Conservation (phyloP, 2,888 invertebrate genomes). For the Alcis repandata region DNA sequence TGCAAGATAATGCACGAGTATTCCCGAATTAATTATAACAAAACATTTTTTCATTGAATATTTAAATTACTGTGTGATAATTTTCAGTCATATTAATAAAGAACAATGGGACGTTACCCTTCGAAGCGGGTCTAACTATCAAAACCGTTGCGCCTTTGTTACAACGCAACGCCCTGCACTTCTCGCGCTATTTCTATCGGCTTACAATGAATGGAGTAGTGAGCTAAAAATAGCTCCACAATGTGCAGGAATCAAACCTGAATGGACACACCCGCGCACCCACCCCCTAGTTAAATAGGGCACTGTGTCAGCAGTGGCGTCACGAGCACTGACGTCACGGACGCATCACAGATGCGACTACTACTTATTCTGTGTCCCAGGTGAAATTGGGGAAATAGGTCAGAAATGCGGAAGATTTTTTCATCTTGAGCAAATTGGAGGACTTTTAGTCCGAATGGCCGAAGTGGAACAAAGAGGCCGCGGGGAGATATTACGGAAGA, state of each 20-base stretch:
- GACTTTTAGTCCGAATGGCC: slow-evolving; percentile 15
- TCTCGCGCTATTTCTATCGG: slow-evolving; percentile 47
- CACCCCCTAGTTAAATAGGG: slow-evolving; percentile 66
- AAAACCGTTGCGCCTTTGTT: not conserved
- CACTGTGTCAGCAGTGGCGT: slow-evolving; percentile 80
- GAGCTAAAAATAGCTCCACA: slow-evolving; percentile 73
- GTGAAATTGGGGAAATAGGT: slow-evolving; percentile 57
- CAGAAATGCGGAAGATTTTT: slow-evolving; percentile 55
- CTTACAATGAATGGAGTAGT: slow-evolving; percentile 78
- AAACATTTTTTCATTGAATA: too few species aligned
- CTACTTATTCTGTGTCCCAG: slow-evolving; percentile 51
- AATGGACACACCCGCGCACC: slow-evolving; percentile 68
- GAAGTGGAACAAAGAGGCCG: not conserved
- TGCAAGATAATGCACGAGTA: too few species aligned
- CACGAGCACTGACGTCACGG: slow-evolving; percentile 69
- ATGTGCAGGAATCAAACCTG: slow-evolving; percentile 73
- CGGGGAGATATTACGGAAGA: not conserved
- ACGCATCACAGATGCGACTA: slow-evolving; percentile 56
- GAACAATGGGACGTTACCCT: too few species aligned
- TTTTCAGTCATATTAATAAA: too few species aligned
- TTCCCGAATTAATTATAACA: too few species aligned
- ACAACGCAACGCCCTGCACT: slow-evolving; percentile 16
- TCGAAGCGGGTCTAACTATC: not conserved
- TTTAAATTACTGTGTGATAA: too few species aligned
- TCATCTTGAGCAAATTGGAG: slow-evolving; percentile 23